Percentiles rank a stretch among this genome's conserved stretches.
Conservation (phyloP, 2,797 vertebrate genomes). For the Pogoniulus pusillus region DNA sequence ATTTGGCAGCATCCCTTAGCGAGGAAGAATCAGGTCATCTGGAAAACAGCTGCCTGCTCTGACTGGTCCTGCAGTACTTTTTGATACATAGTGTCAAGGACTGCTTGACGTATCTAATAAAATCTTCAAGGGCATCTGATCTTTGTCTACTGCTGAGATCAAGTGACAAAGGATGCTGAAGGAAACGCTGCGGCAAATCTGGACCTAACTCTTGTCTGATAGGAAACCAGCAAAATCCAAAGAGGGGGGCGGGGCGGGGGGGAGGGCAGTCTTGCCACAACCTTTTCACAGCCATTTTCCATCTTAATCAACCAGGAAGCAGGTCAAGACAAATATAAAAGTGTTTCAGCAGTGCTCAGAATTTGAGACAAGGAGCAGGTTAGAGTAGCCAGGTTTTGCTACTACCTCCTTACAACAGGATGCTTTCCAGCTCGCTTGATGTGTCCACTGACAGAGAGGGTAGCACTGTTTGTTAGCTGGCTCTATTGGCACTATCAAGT, state of each 20-base stretch:
- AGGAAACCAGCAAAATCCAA: neutral
- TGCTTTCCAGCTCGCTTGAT: neutral
- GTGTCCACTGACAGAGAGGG: accelerated
- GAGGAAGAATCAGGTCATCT: conserved; percentile 10
- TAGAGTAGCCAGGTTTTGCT: neutral
- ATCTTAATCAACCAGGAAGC: neutral
- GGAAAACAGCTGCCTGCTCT: neutral
- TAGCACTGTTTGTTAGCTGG: neutral
- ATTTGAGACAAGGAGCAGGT: neutral
- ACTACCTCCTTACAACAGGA: neutral
- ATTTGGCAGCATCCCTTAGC: neutral
- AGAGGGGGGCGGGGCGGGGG: neutral
- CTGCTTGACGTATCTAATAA: neutral
- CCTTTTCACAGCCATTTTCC: neutral
- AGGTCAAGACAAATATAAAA: neutral
- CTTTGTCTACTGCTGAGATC: neutral
- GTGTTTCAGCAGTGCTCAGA: neutral
- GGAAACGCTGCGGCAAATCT: neutral
- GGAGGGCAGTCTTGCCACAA: neutral
- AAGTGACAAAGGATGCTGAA: neutral
- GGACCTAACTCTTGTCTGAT: neutral
- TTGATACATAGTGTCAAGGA: neutral
- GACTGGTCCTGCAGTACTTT: neutral
- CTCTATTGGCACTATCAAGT: neutral
- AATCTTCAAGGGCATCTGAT: neutral